Base-by-base conservation (phyloP, 2,888 invertebrate species). In the Machimus rusticus region DNA sequence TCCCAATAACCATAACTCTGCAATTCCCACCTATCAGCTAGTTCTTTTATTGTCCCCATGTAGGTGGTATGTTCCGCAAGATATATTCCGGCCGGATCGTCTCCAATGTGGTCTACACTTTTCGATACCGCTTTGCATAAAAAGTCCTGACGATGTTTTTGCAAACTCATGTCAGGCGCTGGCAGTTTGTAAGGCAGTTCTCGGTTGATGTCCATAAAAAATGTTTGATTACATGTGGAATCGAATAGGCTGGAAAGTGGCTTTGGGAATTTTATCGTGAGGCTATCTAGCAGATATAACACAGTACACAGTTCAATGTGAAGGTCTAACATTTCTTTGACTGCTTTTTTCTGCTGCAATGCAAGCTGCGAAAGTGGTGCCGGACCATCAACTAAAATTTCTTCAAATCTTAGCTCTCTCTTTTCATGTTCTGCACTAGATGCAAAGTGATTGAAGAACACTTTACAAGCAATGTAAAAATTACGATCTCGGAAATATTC, bases 251-350 rank as follows among this genome's bases (percentile, higher is more conserved):
- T 94, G 88, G 94, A 96, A 88, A 96, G 94, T 9, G 95, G 97
- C 92, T 95, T 97, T 81, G 94, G 92, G 89, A 95, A 93, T 91
- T 96, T 97, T 82, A 98, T 92, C 90, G 95, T 95, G 90, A 98
- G 97, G 89, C 95, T 94, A 28, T 97, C 95, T 89, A 98, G 95
- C 92, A 97, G 96, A 89, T 96, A 95, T 87, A 98, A 93, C 1
- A 96, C 95, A 89, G 95, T 94, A 1, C 96, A 95, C 86, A 98
- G 93, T 92, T 98, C 97, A 90, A 95, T 95, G 92, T 98, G 98
- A 87, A 98, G 93, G 89, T 95, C 94, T 9, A 98, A 93, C 89
- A 98, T 93, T 89, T 96, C 96, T 89, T 95, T 95, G 92, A 97
- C 96, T 1, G 96, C 95, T 86, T 94, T 94, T 89, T 95, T 95